Evolutionary conservation across 2,113 vertebrate genomes (phyloP).

Genomic region (Saccopteryx bilineata): DNA sequence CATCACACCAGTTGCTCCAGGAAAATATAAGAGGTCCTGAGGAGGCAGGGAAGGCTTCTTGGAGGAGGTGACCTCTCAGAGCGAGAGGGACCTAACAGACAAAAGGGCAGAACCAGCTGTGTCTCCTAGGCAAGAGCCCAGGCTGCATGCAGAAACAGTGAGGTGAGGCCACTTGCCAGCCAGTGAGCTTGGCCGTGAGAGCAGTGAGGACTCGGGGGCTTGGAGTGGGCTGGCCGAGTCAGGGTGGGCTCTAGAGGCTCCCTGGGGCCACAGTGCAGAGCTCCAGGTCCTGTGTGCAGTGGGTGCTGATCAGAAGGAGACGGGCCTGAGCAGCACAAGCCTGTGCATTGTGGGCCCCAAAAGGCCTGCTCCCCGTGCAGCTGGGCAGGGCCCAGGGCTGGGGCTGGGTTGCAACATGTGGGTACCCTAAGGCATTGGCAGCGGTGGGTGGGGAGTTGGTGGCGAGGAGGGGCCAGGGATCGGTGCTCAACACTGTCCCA

Average conservation of each 20-base stretch:
- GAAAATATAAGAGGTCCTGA: no score
- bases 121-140: not conserved
- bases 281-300: fast-evolving
- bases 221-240: fast-evolving
- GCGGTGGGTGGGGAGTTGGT: not conserved
- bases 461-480: not conserved
- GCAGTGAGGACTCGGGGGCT: not conserved
- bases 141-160: fast-evolving
- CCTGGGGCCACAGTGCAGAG: fast-evolving
- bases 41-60: not conserved
- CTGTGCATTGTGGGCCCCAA: not conserved
- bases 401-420: no score
- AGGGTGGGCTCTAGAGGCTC: not conserved
- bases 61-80: not conserved
- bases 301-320: fast-evolving
- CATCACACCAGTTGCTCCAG: no score
- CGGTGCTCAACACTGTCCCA: fast-evolving
- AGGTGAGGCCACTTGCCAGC: fast-evolving
- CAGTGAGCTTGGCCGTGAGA: not conserved
- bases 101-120: not conserved
- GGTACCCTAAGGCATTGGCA: not conserved
- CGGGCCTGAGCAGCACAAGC: not conserved
- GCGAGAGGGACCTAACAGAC: not conserved
- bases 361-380: not conserved
- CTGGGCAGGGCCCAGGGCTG: not conserved